phyloP scores from a whole-genome alignment of 2,797 vertebrate species.

The Pristis pectinata region DNA sequence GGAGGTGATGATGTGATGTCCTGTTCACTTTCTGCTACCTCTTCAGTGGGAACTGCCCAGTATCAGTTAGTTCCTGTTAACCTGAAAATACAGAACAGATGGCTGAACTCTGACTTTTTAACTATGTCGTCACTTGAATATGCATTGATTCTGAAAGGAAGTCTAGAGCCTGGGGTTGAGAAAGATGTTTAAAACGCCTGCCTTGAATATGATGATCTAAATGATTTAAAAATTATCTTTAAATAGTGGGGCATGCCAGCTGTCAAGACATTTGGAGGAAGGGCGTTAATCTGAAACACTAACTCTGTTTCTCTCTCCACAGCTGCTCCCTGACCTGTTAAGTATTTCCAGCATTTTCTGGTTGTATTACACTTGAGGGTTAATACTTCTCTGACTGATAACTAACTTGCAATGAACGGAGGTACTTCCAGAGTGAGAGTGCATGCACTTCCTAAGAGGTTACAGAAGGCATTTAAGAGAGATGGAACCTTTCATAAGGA shows the following conservation, averaged over 20 bases:
- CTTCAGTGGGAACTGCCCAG: not conserved
- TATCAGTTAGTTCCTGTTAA: not conserved
- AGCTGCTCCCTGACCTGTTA: too few relatives aligned
- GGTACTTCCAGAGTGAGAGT: not conserved
- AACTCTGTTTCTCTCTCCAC: too few relatives aligned
- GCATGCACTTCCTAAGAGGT: not conserved
- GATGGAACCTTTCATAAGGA: too few relatives aligned
- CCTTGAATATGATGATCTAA: not conserved
- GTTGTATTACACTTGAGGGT: not conserved
- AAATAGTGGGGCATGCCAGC: not conserved
- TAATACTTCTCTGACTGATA: not conserved
- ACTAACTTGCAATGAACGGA: not conserved
- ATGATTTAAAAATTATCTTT: not conserved
- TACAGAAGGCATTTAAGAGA: too few relatives aligned
- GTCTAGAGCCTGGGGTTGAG: not conserved
- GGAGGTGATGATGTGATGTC: not conserved
- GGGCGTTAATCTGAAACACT: too few relatives aligned
- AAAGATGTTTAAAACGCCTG: not conserved
- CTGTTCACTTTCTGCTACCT: not conserved
- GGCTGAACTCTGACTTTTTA: not conserved
- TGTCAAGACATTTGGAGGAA: not conserved
- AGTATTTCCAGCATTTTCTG: too few relatives aligned
- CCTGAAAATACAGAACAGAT: not conserved
- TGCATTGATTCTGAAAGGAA: not conserved
- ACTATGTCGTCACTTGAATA: not conserved